A percentile compares a stretch with the other conserved stretches of the same genome.
Conservation (phyloP, 2,888 invertebrate genomes). For the Oxytorus armatus region DNA sequence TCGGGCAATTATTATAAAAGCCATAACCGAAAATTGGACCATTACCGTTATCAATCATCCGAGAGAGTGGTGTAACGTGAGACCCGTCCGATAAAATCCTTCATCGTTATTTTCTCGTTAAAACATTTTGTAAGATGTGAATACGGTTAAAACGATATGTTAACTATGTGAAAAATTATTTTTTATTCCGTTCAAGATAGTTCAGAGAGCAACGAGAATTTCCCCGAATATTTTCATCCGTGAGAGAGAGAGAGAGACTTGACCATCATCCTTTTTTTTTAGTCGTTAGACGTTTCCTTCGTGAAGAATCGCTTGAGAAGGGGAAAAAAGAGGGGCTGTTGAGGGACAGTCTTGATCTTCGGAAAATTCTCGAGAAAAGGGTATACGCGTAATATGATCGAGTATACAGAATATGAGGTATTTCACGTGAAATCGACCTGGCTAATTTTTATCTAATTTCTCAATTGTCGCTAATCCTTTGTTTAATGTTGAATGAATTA, state of each 20-base stretch:
- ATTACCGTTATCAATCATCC: conserved; percentile 82
- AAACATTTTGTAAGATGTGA: too few species aligned
- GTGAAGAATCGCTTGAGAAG: conserved; percentile 13
- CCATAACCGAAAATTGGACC: conserved; percentile 63
- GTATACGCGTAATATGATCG: too few species aligned
- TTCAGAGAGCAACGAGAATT: conserved; percentile 34
- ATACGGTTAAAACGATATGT: too few species aligned
- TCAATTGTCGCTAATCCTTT: too few species aligned
- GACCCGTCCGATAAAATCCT: conserved; percentile 65
- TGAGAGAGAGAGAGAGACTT: conserved; percentile 4
- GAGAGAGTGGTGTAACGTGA: conserved; percentile 73
- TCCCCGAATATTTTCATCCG: conserved; percentile 38
- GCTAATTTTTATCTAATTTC: too few species aligned
- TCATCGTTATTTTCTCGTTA: conserved; percentile 5
- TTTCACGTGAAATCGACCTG: too few species aligned
- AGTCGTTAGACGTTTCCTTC: conserved; percentile 17
- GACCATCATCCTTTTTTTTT: conserved; percentile 20
- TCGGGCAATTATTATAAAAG: conserved; percentile 83
- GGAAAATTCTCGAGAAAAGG: background rate
- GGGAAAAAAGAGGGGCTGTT: conserved; percentile 4
- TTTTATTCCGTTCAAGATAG: too few species aligned
- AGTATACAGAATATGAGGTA: too few species aligned
- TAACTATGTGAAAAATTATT: too few species aligned
- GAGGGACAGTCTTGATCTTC: conserved; percentile 22
- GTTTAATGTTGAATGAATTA: too few species aligned